phyloP scores from a whole-genome alignment of 2,113 vertebrate species.

The Ptilorrhoa leucosticta region DNA sequence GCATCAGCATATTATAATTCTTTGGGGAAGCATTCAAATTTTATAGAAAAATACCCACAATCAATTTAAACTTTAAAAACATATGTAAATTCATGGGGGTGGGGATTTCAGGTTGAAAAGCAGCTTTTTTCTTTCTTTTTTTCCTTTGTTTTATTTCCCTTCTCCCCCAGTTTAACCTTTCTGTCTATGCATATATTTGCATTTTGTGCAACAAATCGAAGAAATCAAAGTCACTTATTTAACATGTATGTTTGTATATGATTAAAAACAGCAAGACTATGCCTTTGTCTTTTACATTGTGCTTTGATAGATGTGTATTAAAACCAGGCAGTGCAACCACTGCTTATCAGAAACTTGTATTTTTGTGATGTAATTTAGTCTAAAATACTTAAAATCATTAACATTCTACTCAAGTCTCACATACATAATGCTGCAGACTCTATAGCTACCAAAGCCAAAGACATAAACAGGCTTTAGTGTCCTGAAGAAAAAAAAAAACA shows the following conservation, averaged over 20 bases:
- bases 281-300: neutral
- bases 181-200: neutral
- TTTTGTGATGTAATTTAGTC: neutral
- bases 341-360: neutral
- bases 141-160: fast-evolving
- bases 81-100: neutral
- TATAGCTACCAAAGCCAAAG: neutral
- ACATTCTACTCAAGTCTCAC: neutral
- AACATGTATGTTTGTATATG: neutral
- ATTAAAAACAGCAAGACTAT: neutral
- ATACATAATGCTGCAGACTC: neutral
- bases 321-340: neutral
- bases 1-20: neutral
- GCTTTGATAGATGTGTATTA: neutral
- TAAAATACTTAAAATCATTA: neutral
- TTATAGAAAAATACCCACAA: neutral
- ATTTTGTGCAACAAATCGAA: neutral
- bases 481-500: neutral
- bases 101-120: neutral
- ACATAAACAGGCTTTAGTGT: conserved; percentile 13
- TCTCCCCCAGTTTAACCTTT: neutral
- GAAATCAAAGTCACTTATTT: neutral
- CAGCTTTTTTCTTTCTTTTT: neutral
- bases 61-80: neutral
- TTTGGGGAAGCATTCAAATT: neutral